These are phyloP conservation scores for Cryptocephalus moraei DNA, from an alignment of 2,888 invertebrate genomes.

Conservation along the genomic window DNA sequence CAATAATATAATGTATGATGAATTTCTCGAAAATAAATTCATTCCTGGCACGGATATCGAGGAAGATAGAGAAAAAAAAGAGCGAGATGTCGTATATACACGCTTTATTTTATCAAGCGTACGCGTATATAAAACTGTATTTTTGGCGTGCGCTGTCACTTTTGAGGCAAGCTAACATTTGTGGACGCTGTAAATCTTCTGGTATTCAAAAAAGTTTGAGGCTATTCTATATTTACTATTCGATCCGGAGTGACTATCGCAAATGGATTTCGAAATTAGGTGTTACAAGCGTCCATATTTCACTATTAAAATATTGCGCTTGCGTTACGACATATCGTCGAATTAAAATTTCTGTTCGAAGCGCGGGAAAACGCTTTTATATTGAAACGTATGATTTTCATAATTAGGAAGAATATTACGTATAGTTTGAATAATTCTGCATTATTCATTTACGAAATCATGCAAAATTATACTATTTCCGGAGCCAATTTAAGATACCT, in stretches of 20 bases:
- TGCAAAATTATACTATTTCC: too few species aligned
- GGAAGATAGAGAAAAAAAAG: not conserved
- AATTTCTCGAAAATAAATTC: conserved; percentile 9
- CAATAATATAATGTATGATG: conserved; percentile 2
- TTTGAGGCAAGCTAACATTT: conserved; percentile 30
- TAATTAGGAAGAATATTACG: too few species aligned
- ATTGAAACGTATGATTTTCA: too few species aligned
- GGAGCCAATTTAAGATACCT: too few species aligned
- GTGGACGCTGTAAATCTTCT: conserved; percentile 26
- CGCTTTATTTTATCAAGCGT: conserved; percentile 20
- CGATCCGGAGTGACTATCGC: conserved; percentile 1
- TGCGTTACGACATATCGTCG: too few species aligned
- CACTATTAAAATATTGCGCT: too few species aligned
- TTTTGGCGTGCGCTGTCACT: conserved; percentile 27
- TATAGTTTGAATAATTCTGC: too few species aligned
- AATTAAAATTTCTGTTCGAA: too few species aligned
- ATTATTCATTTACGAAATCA: too few species aligned
- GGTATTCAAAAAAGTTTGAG: conserved; percentile 23
- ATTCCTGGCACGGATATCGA: conserved; percentile 8
- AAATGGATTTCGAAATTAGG: not conserved
- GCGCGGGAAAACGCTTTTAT: too few species aligned
- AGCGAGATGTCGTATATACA: conserved; percentile 3
- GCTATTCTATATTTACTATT: conserved; percentile 23
- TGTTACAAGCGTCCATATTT: not conserved
- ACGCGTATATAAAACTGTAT: conserved; percentile 22